Evolutionary conservation across 2,888 invertebrate genomes (phyloP).

Genomic region (Chouioia cunea): DNA sequence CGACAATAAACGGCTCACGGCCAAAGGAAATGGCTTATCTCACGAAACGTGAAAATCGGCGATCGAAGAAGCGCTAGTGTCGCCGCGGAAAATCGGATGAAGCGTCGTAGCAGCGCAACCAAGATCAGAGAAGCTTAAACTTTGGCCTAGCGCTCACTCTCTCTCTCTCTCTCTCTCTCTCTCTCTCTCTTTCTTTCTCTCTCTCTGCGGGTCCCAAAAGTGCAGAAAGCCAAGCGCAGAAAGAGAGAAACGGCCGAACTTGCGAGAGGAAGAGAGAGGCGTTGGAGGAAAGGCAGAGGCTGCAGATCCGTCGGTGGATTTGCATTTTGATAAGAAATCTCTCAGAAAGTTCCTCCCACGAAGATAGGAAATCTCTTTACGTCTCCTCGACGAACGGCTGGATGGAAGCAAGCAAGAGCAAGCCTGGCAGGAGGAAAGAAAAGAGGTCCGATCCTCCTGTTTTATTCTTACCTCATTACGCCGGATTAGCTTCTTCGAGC

Average conservation of each 20-base stretch:
- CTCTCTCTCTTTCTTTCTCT: background rate
- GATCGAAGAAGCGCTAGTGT: slow-evolving; percentile 36
- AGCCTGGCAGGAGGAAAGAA: background rate
- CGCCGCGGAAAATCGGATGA: slow-evolving; percentile 48
- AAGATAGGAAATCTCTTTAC: slow-evolving; percentile 56
- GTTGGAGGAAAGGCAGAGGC: slow-evolving; percentile 36
- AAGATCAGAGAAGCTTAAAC: slow-evolving; percentile 46
- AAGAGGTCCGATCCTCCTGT: slow-evolving; percentile 50
- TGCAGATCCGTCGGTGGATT: slow-evolving; percentile 62
- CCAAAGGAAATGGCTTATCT: slow-evolving; percentile 44
- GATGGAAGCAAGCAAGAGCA: background rate
- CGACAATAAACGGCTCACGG: background rate
- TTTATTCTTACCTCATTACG: slow-evolving; percentile 67
- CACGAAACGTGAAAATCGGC: slow-evolving; percentile 44
- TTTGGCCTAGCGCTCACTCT: slow-evolving; percentile 19
- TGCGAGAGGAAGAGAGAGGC: slow-evolving; percentile 13
- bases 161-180: background rate
- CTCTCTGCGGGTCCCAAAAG: slow-evolving; percentile 16
- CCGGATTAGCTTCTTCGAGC: slow-evolving; percentile 63
- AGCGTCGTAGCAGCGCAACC: slow-evolving; percentile 37
- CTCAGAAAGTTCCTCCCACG: slow-evolving; percentile 61
- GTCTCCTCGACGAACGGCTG: slow-evolving; percentile 28
- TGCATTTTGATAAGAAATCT: slow-evolving; percentile 69
- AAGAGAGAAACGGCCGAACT: slow-evolving; percentile 47
- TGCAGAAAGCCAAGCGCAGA: slow-evolving; percentile 40